A percentile compares a stretch with the other conserved stretches of the same genome.
Evolutionary conservation across 1,140 invertebrate species (phyloP).

Genomic region (Prorops nasuta): DNA sequence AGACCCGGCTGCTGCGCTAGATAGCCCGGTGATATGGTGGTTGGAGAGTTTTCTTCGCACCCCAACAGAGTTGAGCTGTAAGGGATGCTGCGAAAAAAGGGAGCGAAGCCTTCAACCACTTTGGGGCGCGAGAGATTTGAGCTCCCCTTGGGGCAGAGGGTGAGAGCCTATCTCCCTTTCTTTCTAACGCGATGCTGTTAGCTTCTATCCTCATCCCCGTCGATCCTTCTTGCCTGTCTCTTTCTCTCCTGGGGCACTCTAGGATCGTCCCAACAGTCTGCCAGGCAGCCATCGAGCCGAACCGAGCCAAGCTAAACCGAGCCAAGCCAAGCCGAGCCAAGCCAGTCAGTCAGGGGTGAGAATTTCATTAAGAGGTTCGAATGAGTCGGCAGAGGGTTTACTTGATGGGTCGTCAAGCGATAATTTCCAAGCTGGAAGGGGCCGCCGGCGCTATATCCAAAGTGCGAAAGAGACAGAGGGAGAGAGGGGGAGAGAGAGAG

Average conservation of each 20-base stretch:
- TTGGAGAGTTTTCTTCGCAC: too few species aligned
- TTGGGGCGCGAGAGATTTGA: slow-evolving; percentile 56
- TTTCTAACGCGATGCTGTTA: too few species aligned
- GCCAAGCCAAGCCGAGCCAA: slow-evolving; percentile 44
- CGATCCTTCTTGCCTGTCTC: slow-evolving; percentile 18
- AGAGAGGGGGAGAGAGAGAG: slow-evolving; percentile 29
- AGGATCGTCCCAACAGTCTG: slow-evolving; percentile 45
- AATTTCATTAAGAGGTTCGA: slow-evolving; percentile 62
- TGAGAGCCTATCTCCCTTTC: too few species aligned
- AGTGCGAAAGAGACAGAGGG: slow-evolving; percentile 25
- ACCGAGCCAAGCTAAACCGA: slow-evolving; percentile 30
- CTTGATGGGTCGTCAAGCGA: slow-evolving; percentile 59
- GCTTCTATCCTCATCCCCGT: slow-evolving; percentile 1
- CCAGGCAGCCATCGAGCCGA: slow-evolving; percentile 26
- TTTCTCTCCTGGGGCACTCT: slow-evolving; percentile 32
- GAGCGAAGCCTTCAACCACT: slow-evolving; percentile 54
- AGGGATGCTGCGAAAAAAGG: slow-evolving; percentile 56
- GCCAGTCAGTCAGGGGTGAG: slow-evolving; percentile 57
- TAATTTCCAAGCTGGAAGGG: slow-evolving; percentile 55
- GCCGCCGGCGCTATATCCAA: slow-evolving; percentile 22
- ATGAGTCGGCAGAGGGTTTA: slow-evolving; percentile 56
- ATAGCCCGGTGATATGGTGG: too few species aligned
- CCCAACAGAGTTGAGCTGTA: slow-evolving; percentile 45
- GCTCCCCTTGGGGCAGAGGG: slow-evolving; percentile 42
- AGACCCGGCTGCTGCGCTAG: too few species aligned